Conservation (phyloP, 2,797 vertebrate species). For the Silurus aristotelis region DNA sequence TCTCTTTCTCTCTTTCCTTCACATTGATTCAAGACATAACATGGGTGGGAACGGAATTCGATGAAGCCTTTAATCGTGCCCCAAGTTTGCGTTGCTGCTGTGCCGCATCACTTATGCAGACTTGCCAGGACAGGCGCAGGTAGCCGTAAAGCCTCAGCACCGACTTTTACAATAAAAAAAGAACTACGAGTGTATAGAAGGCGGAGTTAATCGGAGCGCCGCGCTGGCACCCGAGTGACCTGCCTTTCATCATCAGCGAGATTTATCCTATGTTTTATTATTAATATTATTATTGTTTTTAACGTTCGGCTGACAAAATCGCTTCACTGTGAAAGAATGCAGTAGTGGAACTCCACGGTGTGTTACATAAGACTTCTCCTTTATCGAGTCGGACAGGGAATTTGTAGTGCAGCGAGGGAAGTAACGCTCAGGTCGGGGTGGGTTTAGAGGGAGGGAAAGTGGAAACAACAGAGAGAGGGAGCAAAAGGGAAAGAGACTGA, state of each 20-base stretch:
- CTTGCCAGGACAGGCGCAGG: slow-evolving; percentile 22
- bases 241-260: background rate
- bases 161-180: background rate
- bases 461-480: background rate
- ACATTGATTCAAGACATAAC: background rate
- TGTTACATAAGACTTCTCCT: slow-evolving; percentile 22
- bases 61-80: background rate
- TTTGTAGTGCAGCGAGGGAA: slow-evolving; percentile 1
- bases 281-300: background rate
- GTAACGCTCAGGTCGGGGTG: background rate
- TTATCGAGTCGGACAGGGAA: background rate
- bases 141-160: slow-evolving; percentile 11
- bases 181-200: background rate
- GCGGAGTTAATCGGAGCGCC: background rate
- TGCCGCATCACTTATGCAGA: background rate
- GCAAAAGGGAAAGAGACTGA: background rate
- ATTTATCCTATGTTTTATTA: background rate
- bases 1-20: too few species aligned
- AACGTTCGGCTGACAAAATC: background rate
- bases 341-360: slow-evolving; percentile 8
- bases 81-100: background rate
- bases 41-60: background rate
- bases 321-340: slow-evolving; percentile 12
- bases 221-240: background rate
- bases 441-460: background rate